Base-by-base conservation (phyloP, 1,140 invertebrate species). In the Drosophila sp. region DNA sequence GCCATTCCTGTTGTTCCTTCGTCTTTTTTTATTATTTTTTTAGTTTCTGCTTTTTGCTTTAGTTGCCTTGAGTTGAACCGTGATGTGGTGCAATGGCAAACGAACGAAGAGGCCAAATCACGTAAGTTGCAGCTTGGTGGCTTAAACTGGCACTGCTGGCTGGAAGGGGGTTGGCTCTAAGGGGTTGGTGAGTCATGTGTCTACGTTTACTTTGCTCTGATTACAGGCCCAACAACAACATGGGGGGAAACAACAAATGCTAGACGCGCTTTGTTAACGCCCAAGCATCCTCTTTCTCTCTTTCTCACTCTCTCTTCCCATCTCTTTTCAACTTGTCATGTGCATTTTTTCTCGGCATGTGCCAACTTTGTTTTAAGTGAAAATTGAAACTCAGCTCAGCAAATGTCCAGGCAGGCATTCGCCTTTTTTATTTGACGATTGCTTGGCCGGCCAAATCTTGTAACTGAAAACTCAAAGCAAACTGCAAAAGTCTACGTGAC, bases 381-480 rank as follows among this genome's bases (percentile, higher is more conserved):
- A 84, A 84, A 84, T 84, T 84, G 80, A 84, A 84, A 84, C 80
- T 72, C 64, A 84, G 76, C 80, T 80, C 80, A 84, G 80, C 81
- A 80, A 84, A 76, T 84, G 77, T 84, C 80, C 80, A 67, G 16
- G 29, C 50, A 53, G 29, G 78, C 59, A 57, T 48, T 70, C 67
- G 63, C 46, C 46, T 21, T 83, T 84, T 84, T 84, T 72, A 76
- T 84, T 83, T 71, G 76, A 46, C 63, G 80, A 79, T 83, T 79
- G 80, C 76, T 72, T 64, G 45, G 76, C 76, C 57, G 46, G 58
- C 57, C 43, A 82, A 82, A 75, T 66, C 67, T 58, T 71, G 80
- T 80, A 84, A 84, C 80, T 71, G 69, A 84, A 84, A 84, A 84
- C 80, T 84, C 80, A 84, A 84, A 84, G 80, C 72, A 67, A 84